Conservation (phyloP, 2,888 invertebrate species). For the Acrobasis suavella region DNA sequence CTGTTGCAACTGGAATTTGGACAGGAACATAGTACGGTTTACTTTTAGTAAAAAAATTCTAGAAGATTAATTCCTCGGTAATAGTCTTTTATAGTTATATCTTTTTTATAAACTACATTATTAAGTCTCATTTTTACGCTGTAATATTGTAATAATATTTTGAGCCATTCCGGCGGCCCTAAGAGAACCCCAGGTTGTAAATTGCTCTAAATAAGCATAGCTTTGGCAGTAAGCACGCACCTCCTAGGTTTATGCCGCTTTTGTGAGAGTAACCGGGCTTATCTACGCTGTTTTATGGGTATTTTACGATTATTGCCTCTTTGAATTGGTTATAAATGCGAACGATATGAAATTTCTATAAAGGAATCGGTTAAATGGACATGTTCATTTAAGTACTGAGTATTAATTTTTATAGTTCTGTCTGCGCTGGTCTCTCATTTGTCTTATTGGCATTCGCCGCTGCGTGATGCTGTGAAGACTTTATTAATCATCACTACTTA, state of each 20-base stretch:
- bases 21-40: no score
- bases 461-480: background rate
- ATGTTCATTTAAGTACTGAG: slow-evolving; percentile 68
- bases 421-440: slow-evolving; percentile 20
- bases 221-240: slow-evolving; percentile 50
- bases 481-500: no score
- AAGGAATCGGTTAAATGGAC: slow-evolving; percentile 73
- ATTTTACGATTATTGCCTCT: slow-evolving; percentile 78
- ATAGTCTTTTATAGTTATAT: no score
- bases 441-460: slow-evolving; percentile 2
- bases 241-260: slow-evolving; percentile 57
- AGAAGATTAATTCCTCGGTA: no score
- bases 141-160: slow-evolving; percentile 34
- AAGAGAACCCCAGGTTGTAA: slow-evolving; percentile 36
- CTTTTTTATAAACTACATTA: no score
- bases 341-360: slow-evolving; percentile 78
- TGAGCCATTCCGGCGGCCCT: slow-evolving; percentile 9
- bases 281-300: slow-evolving; percentile 72
- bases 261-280: slow-evolving; percentile 65
- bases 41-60: no score
- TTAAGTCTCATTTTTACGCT: background rate
- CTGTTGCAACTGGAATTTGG: no score
- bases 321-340: slow-evolving; percentile 76
- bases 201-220: slow-evolving; percentile 50
- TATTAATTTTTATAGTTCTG: slow-evolving; percentile 62